Conservation (phyloP, 2,888 invertebrate genomes). For the Erpobdella octoculata region DNA sequence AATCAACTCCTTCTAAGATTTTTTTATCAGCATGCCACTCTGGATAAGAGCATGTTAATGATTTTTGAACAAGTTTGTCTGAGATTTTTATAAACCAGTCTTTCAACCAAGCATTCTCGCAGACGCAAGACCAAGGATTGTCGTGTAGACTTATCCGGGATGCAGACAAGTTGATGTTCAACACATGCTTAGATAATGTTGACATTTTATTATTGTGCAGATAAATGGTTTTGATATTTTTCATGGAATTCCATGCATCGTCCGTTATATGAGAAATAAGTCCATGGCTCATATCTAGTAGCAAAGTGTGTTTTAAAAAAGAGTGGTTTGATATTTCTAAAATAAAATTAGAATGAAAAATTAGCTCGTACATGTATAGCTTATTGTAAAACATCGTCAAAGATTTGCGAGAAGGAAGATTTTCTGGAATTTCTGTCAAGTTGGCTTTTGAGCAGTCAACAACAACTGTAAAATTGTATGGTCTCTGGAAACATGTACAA, state of each 20-base stretch:
- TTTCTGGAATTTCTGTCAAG: not conserved
- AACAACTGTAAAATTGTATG: not conserved
- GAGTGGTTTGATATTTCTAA: not conserved
- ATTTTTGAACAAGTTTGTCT: not conserved
- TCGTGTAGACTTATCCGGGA: not conserved
- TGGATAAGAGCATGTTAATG: not conserved
- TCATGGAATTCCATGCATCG: not conserved
- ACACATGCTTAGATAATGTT: not conserved
- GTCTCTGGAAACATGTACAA: not conserved
- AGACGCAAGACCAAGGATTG: not conserved
- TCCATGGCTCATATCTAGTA: not conserved
- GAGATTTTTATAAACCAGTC: not conserved
- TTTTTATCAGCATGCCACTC: not conserved
- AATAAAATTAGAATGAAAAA: not conserved
- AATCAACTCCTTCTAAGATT: not conserved
- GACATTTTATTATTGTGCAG: not conserved
- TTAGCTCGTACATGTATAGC: not conserved
- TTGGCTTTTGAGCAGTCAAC: not conserved
- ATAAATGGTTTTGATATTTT: not conserved
- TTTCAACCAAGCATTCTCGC: conserved; percentile 5
- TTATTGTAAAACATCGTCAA: not conserved
- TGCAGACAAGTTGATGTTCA: not conserved
- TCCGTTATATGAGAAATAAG: not conserved
- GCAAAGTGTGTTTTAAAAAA: not conserved
- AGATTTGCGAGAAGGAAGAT: not conserved